Conservation (phyloP, 2,888 invertebrate genomes). For the Hemithea aestivaria region DNA sequence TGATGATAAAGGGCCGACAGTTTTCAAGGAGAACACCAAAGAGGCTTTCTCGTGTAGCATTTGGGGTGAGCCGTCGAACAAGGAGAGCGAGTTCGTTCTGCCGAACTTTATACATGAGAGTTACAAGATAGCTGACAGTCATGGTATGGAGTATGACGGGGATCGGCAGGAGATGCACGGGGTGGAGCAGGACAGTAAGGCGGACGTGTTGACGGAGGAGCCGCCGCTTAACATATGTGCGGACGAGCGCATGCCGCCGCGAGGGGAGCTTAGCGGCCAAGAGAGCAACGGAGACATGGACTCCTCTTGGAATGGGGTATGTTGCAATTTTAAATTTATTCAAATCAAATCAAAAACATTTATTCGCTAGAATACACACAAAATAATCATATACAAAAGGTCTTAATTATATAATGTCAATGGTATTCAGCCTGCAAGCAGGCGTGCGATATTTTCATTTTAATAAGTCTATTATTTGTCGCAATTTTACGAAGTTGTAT, state of each 20-base stretch:
- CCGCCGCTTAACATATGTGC: slow-evolving; percentile 85
- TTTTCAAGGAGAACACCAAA: slow-evolving; percentile 45
- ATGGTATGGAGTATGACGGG: slow-evolving; percentile 53
- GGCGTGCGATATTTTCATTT: no score
- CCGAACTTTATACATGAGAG: slow-evolving; percentile 72
- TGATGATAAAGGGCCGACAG: slow-evolving; percentile 50
- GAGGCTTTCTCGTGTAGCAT: slow-evolving; percentile 33
- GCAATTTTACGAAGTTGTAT: no score
- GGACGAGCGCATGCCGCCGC: slow-evolving; percentile 92
- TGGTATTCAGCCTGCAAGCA: no score
- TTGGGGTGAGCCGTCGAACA: slow-evolving; percentile 67
- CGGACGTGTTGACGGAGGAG: slow-evolving; percentile 60
- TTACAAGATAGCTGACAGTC: slow-evolving; percentile 63
- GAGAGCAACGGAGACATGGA: slow-evolving; percentile 92
- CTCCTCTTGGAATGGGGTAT: slow-evolving; percentile 86
- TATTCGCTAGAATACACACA: no score
- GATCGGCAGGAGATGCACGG: slow-evolving; percentile 35
- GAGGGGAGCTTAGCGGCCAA: slow-evolving; percentile 91
- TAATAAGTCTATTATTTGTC: no score
- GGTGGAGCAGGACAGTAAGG: slow-evolving; percentile 58
- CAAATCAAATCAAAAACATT: no score
- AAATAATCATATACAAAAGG: no score
- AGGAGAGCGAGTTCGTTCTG: slow-evolving; percentile 64
- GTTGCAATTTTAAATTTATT: slow-evolving; percentile 26
- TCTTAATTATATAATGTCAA: no score